These are phyloP conservation scores for Neoascia interrupta DNA, from an alignment of 2,888 invertebrate genomes.

Conservation along the genomic window DNA sequence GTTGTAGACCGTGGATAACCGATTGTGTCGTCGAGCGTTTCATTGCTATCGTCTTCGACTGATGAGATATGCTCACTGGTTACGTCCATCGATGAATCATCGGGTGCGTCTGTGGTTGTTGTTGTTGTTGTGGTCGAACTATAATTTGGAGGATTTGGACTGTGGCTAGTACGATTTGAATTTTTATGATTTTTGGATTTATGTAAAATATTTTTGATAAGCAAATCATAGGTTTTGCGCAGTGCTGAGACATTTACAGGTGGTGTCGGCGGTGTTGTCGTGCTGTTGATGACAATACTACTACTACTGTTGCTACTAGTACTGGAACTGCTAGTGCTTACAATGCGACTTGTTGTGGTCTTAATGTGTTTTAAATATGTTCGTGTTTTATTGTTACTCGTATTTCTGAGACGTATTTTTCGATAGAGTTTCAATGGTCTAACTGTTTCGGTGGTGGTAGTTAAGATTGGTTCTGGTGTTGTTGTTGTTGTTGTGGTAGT, in stretches of 20 bases:
- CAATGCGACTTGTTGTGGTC: conserved; percentile 76
- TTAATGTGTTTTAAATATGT: conserved; percentile 70
- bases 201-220: conserved; percentile 72
- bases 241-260: conserved; percentile 67
- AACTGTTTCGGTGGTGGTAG: conserved; percentile 42
- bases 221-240: conserved; percentile 78
- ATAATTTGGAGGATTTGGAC: conserved; percentile 65
- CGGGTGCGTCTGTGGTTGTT: conserved; percentile 46
- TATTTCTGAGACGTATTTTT: conserved; percentile 64
- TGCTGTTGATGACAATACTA: conserved; percentile 44
- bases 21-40: conserved; percentile 38
- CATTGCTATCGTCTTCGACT: conserved; percentile 51
- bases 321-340: conserved; percentile 63
- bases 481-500: conserved; percentile 60
- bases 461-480: conserved; percentile 47
- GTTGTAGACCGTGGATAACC: conserved; percentile 26
- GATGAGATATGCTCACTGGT: conserved; percentile 19
- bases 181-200: conserved; percentile 53
- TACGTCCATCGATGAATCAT: conserved; percentile 24
- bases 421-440: conserved; percentile 60
- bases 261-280: conserved; percentile 28
- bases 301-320: conserved; percentile 50
- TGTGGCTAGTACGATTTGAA: conserved; percentile 64
- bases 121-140: conserved; percentile 52
- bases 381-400: conserved; percentile 73